Base-by-base conservation (phyloP, 2,113 vertebrate genomes). In the Prinia subflava region DNA sequence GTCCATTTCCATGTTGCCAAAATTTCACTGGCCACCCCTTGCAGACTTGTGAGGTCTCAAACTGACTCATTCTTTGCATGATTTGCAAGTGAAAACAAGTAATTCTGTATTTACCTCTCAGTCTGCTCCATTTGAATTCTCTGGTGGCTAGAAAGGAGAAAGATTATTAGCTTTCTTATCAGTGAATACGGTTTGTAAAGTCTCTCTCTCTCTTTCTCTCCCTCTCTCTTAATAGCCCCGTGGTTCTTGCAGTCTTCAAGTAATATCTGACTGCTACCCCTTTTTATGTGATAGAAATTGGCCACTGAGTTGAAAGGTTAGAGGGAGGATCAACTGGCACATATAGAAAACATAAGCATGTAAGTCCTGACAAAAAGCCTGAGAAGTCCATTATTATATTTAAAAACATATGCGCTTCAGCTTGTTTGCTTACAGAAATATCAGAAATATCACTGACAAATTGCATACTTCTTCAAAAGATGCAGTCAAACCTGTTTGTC, bases 1-100 rank as follows among this genome's bases (percentile, higher is more conserved):
- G 9, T 10, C 64, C 46, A 55, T 4, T 27, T 53, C 59, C 25
- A 13, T 4, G 7, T 44, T 44, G 35, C 20, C 47, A 19, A 25
- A 49, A 3, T 2, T 73, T 47, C 0, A 0, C 25, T 49, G 65
- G 71, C 19, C 28, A 76, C 31, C 17, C 23, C 23, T 2, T 70
- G 77, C 60, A 78, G 65, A 46, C 30, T 37, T 20, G 2, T 7
- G 31, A 55, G 37, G 28, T 76, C 59, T 83, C 70, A 77, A 55
- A 46, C 25, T 18, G n/a, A n/a, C 35, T 55, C 0, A 0, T 42
- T 75, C 70, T 60, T 62, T 52, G 59, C 13, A 50, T 19, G 18
- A 87, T 82, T 87, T 91, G 60, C 81, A 87, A 87, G 65, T 63
- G 52, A 84, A 92, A 83, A 56, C 2, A 6, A 74, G 23, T 42